Conservation (phyloP, 2,797 vertebrate genomes). For the Distichodus sexfasciatus region DNA sequence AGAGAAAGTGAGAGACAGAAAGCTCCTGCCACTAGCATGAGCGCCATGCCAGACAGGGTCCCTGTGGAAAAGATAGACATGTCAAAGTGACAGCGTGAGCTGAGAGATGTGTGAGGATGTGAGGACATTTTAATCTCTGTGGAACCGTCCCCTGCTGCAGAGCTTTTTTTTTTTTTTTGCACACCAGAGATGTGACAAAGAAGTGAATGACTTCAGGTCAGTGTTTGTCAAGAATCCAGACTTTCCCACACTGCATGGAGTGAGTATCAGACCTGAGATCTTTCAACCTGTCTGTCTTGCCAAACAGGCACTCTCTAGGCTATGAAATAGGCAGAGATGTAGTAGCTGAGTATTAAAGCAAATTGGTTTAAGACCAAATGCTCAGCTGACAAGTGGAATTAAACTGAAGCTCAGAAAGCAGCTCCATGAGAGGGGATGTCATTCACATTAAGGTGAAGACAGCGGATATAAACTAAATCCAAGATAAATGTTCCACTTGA, state of each 20-base stretch:
- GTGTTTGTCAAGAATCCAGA: background rate
- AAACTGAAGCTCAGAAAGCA: background rate
- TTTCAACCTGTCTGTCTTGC: constrained; percentile 8
- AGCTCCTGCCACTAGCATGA: background rate
- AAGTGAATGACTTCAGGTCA: constrained; percentile 6
- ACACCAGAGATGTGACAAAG: constrained; percentile 6
- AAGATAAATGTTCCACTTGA: background rate
- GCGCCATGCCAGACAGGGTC: constrained; percentile 4
- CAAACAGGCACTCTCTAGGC: background rate
- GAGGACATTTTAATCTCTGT: constrained; percentile 10
- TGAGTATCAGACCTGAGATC: background rate
- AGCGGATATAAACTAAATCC: background rate
- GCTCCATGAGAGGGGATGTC: background rate
- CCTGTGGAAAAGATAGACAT: constrained; percentile 5
- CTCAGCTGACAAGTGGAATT: constrained; percentile 7
- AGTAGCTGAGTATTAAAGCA: background rate
- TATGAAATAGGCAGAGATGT: background rate
- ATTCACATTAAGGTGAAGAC: background rate
- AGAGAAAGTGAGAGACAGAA: background rate
- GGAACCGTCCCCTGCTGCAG: background rate
- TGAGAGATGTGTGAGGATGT: constrained; percentile 10
- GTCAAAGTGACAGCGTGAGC: constrained; percentile 7
- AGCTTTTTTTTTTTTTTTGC: too few species aligned
- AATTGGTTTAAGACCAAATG: background rate
- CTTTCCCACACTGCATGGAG: background rate